Conservation (phyloP, 2,797 vertebrate genomes). For the Mormyrops boulengeri region DNA sequence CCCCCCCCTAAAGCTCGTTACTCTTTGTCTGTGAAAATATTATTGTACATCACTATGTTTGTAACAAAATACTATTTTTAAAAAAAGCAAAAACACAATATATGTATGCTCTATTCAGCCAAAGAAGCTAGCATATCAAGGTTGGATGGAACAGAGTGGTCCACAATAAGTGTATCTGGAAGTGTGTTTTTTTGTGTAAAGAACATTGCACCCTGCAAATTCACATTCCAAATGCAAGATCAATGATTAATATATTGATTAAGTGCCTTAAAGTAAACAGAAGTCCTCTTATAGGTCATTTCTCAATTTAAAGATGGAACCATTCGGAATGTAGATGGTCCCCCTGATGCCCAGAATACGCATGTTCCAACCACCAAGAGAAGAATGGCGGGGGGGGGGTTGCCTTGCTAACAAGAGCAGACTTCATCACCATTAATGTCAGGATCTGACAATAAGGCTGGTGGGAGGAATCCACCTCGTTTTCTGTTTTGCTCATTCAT, state of each 20-base stretch:
- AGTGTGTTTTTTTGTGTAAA: background rate
- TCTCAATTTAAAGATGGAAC: background rate
- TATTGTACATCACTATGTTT: background rate
- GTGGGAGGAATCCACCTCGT: background rate
- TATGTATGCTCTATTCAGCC: background rate
- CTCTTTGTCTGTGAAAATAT: background rate
- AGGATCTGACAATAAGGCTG: background rate
- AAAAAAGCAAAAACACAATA: background rate
- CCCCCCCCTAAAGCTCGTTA: background rate
- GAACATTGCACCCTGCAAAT: background rate
- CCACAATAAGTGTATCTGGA: background rate
- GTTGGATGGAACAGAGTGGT: background rate
- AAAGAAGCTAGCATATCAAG: background rate
- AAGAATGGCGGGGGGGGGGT: background rate
- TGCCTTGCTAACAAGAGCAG: background rate
- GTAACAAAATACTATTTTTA: background rate
- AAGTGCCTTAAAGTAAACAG: background rate
- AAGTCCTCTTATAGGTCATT: background rate
- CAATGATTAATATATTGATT: background rate
- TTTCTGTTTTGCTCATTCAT: background rate
- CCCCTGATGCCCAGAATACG: background rate
- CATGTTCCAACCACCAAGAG: background rate
- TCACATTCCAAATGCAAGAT: conserved; percentile 5
- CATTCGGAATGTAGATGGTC: background rate
- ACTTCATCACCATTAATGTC: background rate